These are phyloP conservation scores for Urocynchramus pylzowi DNA, from an alignment of 2,113 vertebrate species.

Conservation along the genomic window DNA sequence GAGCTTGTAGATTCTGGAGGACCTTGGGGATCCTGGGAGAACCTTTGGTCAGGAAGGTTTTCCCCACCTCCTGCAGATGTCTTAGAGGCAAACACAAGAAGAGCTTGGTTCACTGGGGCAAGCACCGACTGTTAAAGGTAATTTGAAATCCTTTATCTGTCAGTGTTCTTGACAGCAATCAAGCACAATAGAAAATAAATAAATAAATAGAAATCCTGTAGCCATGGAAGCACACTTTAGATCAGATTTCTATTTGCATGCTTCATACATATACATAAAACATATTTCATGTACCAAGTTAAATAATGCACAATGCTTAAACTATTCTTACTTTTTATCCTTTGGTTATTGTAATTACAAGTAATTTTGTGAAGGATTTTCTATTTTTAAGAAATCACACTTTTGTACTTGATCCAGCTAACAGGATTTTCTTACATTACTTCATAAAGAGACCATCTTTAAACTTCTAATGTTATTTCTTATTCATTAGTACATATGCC, in stretches of 20 bases:
- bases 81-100: neutral
- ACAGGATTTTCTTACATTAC: slow-evolving; percentile 99
- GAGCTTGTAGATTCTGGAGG: neutral
- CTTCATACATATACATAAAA: slow-evolving; percentile 75
- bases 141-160: slow-evolving; percentile 42
- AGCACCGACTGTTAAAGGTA: slow-evolving; percentile 2
- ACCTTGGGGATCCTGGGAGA: neutral
- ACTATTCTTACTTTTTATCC: slow-evolving; percentile 82
- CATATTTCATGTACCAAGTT: slow-evolving; percentile 72
- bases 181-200: slow-evolving; percentile 54
- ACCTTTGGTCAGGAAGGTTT: neutral
- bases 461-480: slow-evolving; percentile 99
- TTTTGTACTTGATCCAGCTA: slow-evolving; percentile 99
- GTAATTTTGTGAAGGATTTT: slow-evolving; percentile 86
- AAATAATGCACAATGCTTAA: slow-evolving; percentile 78
- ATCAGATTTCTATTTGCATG: slow-evolving; percentile 66
- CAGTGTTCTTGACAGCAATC: slow-evolving; percentile 39
- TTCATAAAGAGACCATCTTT: slow-evolving; percentile 99
- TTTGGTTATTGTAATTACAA: slow-evolving; percentile 89
- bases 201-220: slow-evolving; percentile 17
- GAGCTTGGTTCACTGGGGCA: neutral
- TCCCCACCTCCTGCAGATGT: neutral
- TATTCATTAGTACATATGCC: slow-evolving; percentile 99
- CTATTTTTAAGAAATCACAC: slow-evolving; percentile 98
- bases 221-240: slow-evolving; percentile 61